Evolutionary conservation across 2,113 vertebrate genomes (phyloP), one percentile per base, ranked within the genome.

Genomic region (Syngnathus floridae): DNA sequence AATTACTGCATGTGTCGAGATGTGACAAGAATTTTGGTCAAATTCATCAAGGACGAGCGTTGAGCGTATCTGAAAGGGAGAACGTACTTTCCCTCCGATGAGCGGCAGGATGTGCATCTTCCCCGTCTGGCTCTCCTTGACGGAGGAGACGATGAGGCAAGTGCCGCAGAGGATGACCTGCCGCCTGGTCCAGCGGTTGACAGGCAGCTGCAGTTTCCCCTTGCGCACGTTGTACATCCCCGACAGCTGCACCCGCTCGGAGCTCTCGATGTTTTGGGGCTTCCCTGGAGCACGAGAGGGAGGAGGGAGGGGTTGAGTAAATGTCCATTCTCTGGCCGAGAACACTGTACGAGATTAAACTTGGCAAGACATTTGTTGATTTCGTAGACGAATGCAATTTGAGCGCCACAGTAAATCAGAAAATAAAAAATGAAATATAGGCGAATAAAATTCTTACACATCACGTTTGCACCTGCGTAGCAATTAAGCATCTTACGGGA

Each of bases 51-150:
- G 21, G 52, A 55, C n/a, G 31, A 55, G 22, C 6, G 4, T 26
- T 52, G n/a, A 9, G n/a, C 36, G 41, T 43, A 41, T 61, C 59
- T 13, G 57, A 26, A 26, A 26, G 1, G 5, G 21, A 55, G 31
- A 35, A 35, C 13, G 38, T 92, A 98, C 97, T 90, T 98, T 99
- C 80, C 96, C 97, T 60, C 97, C 97, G 58, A 99, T 97, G 60
- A 99, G 91, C 51, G 97, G 97, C 77, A 99, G 92, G 68, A 98
- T 93, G 67, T 99, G 97, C 97, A 99, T 98, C 88, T 99, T 99
- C 60, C 97, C 96, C 0, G 92, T 91, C 84, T 94, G 88, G 85
- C 95, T 95, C 83, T 97, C 94, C 79, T 98, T 99, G 70, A 99
- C 92, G 0, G 97, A 99, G 49, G 97, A 98, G 37, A 99, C 95